These are phyloP conservation scores for Stictonetta naevosa DNA, from an alignment of 2,113 vertebrate genomes.

Conservation along the genomic window DNA sequence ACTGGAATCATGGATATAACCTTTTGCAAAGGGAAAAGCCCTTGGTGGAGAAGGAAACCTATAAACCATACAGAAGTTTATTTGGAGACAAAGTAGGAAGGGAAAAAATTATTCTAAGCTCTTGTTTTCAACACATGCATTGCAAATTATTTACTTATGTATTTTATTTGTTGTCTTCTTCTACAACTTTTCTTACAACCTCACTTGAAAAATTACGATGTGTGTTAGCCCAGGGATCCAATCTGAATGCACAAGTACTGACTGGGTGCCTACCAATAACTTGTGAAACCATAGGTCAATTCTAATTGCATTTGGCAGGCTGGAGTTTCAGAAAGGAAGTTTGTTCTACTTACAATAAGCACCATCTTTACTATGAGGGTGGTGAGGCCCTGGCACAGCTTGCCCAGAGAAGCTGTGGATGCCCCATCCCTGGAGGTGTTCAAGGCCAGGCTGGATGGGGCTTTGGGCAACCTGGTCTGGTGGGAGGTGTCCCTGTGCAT, in stretches of 20 bases:
- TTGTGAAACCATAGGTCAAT: not conserved
- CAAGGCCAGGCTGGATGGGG: too few relatives aligned
- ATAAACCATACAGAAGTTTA: not conserved
- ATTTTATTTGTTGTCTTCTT: not conserved
- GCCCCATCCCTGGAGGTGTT: too few relatives aligned
- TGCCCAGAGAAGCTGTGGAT: too few relatives aligned
- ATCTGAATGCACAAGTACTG: not conserved
- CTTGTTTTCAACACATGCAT: not conserved
- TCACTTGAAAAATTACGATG: not conserved
- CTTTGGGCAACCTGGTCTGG: too few relatives aligned
- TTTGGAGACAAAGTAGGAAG: not conserved
- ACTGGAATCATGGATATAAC: not conserved
- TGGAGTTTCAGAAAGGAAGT: not conserved
- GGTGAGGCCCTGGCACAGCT: too few relatives aligned
- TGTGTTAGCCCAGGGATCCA: accelerated
- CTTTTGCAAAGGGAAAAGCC: not conserved
- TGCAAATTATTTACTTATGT: not conserved
- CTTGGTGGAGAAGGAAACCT: not conserved
- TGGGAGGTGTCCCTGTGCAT: too few relatives aligned
- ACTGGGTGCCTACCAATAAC: not conserved
- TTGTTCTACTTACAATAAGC: not conserved
- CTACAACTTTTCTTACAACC: not conserved
- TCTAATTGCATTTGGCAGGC: not conserved
- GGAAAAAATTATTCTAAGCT: not conserved
- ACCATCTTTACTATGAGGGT: not conserved